Evolutionary conservation across 2,888 invertebrate species (phyloP), one percentile per base, ranked within the genome.

Genomic region (Prosapia bicincta): DNA sequence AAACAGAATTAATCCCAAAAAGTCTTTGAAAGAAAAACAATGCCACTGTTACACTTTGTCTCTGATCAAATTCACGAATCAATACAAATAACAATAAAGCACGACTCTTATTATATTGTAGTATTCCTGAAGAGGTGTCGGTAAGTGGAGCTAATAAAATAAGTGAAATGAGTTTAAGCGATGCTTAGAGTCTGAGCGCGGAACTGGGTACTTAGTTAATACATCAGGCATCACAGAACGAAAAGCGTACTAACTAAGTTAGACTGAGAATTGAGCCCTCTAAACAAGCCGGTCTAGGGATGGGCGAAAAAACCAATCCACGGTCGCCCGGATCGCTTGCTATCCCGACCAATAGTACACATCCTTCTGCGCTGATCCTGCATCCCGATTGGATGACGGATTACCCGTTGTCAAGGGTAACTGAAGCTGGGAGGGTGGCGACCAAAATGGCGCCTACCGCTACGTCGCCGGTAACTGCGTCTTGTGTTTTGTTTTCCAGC

Each of bases 351-450:
- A 81, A 80, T 79, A 80, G 74, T 80, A 74, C 65, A 78, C 79
- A 75, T 90, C 90, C 87, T 92, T 93, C 92, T 92, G 93, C 90
- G 91, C 93, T 93, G 69, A 69, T 68, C 67, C 70, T 13, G 15
- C 65, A 2, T 30, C 30, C 26, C 28, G 30, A 72, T 72, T 72
- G 72, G 72, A 7, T 3, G 28, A 23, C 1, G 30, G 30, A n/a
- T 66, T n/a, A 23, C 65, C 23, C 66, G 72, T 72, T 72, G 72
- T 66, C 66, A 66, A 23, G 54, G 65, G 72, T 66, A 72, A 72
- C 72, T 30, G 66, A 0, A 13, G 26, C 0, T n/a, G 10, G 30
- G 72, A 30, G 72, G 72, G n/a, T n/a, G 72, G 24, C 10, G 13
- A 5, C 43, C 76, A 74, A 74, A 66, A 74, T 74, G 74, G 76